Evolutionary conservation across 2,113 vertebrate genomes (phyloP).

Genomic region (Otis tarda): DNA sequence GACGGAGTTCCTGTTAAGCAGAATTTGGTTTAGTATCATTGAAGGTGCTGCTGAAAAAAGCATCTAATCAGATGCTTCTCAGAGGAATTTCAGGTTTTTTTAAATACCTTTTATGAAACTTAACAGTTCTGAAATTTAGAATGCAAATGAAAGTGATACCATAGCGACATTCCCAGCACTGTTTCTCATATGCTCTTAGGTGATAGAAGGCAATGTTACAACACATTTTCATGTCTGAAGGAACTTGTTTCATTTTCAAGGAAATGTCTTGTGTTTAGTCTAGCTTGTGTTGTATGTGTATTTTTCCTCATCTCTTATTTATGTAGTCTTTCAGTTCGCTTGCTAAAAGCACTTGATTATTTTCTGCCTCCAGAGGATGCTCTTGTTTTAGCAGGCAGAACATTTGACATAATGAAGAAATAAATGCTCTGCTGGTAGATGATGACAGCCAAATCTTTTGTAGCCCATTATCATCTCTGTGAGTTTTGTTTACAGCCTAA

Average conservation of each 20-base stretch:
- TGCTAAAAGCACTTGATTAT: constrained; percentile 38
- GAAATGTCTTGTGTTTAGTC: background rate
- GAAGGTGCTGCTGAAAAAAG: background rate
- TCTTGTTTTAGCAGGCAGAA: constrained; percentile 45
- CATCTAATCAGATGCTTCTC: background rate
- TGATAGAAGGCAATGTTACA: background rate
- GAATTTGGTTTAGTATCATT: background rate
- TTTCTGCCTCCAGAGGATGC: constrained; percentile 48
- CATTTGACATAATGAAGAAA: constrained; percentile 33
- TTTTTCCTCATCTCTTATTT: constrained; percentile 50
- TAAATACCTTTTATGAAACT: background rate
- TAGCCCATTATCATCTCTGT: constrained; percentile 25
- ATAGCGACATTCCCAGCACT: background rate
- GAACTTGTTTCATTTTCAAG: constrained; percentile 14
- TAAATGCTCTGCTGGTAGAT: constrained; percentile 12
- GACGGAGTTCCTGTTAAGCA: background rate
- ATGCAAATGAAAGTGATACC: background rate
- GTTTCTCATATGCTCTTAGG: background rate
- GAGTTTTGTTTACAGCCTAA: constrained; percentile 27
- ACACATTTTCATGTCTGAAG: background rate
- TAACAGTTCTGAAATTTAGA: background rate
- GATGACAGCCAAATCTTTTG: constrained; percentile 18
- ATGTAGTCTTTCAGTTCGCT: background rate
- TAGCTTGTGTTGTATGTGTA: background rate
- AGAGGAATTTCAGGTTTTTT: background rate